phyloP scores from a whole-genome alignment of 2,888 invertebrate genomes.

The Fissipunctia ypsillon region DNA sequence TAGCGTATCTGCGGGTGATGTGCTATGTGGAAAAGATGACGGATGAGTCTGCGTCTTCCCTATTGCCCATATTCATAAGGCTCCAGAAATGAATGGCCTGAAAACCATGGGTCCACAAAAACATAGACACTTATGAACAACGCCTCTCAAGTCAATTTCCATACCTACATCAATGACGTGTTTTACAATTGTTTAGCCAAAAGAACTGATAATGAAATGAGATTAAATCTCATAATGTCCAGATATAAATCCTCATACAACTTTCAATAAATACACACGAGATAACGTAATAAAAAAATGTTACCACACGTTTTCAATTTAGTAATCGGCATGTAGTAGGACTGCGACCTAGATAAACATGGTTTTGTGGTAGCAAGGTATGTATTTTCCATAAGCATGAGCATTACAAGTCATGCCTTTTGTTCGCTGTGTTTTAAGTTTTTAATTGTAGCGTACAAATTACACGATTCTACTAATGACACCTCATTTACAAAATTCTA shows the following conservation, averaged over 20 bases:
- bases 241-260: no score
- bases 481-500: slow-evolving; percentile 10
- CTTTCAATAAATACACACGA: no score
- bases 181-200: background rate
- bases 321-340: no score
- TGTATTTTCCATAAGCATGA: background rate
- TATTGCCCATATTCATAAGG: background rate
- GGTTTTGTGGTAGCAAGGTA: background rate
- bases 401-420: background rate
- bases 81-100: background rate
- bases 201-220: no score
- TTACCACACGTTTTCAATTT: no score
- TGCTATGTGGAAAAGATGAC: background rate
- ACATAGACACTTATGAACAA: background rate
- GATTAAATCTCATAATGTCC: no score
- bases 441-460: background rate
- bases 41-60: background rate
- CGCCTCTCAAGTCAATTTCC: background rate
- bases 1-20: background rate
- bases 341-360: no score
- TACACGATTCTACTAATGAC: slow-evolving; percentile 6
- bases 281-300: no score
- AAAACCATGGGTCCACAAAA: background rate
- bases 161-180: background rate
- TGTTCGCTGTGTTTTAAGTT: background rate